These are phyloP conservation scores for Crax fasciolata DNA, from an alignment of 2,797 vertebrate genomes.

Conservation along the genomic window DNA sequence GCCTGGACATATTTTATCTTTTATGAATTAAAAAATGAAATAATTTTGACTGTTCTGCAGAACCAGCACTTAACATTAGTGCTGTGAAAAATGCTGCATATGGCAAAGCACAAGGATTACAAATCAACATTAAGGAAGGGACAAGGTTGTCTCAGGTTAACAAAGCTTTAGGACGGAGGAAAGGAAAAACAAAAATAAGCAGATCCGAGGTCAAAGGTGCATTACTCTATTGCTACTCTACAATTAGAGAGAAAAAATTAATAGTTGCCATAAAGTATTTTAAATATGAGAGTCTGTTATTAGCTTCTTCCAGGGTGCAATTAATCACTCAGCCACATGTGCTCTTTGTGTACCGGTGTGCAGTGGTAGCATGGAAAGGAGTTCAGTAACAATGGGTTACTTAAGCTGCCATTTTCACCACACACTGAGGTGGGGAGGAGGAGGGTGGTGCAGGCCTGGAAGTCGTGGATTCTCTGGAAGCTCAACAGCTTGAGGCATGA, in stretches of 20 bases:
- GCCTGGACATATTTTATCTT: neutral
- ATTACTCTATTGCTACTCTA: constrained; percentile 25
- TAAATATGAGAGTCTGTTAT: constrained; percentile 64
- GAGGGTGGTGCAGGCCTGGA: neutral
- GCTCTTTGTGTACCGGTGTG: constrained; percentile 37
- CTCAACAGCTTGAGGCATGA: neutral
- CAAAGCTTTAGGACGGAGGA: neutral
- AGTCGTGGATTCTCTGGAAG: neutral
- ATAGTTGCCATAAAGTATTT: constrained; percentile 66
- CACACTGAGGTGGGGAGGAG: neutral
- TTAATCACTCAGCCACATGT: constrained; percentile 72
- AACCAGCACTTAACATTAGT: neutral
- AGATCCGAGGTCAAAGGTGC: constrained; percentile 13
- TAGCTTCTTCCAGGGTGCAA: constrained; percentile 68
- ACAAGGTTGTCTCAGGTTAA: constrained; percentile 60
- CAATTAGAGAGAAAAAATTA: constrained; percentile 72
- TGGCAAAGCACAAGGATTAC: constrained; percentile 33
- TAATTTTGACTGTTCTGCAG: neutral
- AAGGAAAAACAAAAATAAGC: constrained; percentile 32
- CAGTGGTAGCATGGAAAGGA: constrained; percentile 45
- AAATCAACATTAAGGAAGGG: constrained; percentile 60
- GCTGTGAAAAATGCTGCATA: neutral
- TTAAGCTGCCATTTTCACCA: constrained; percentile 37
- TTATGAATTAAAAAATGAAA: neutral
- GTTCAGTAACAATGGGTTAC: constrained; percentile 65